Evolutionary conservation across 2,797 vertebrate species (phyloP), one percentile per base, ranked within the genome.

Genomic region (Psittacula echo): DNA sequence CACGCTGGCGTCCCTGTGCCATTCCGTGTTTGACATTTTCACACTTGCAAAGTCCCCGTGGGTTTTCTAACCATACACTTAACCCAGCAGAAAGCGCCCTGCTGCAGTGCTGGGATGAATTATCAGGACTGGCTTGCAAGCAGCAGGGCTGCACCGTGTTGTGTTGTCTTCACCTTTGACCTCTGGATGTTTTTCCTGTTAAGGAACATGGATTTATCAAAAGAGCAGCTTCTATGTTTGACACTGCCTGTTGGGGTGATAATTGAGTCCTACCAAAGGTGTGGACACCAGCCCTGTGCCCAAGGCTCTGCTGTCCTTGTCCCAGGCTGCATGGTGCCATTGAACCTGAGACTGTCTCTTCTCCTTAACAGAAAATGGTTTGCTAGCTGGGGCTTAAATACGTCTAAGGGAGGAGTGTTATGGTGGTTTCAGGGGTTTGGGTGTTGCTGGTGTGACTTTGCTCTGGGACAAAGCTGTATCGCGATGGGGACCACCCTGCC

Each of bases 281-380:
- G 3, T 0, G 48, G 70, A 71, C 21, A 14, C 48, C 0, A 3
- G 24, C 50, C 2, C 0, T 10, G 22, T 20, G 20, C 68, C 85
- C 65, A 39, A 56, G 51, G 50, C 22, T 60, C 88, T 75, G n/a
- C 60, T 4, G 1, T 27, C 0, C 0, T 45, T 66, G 50, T 51
- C 34, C 39, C 42, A 56, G 22, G 22, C 53, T 7, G 2, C 5
- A 5, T 39, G 56, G 65, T 30, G 58, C 27, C 0, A 0, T 44
- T 83, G 73, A 56, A 60, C 30, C 47, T 6, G 1, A 71, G 4
- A 13, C 4, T 8, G 68, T 92, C 80, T 82, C 48, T 81, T 65
- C 60, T 53, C 65, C 60, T 83, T 26, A 83, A n/a, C 41, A 83
- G 76, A 34, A 88, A 87, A 58, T 21, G 4, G 1, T 71, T 93